Evolutionary conservation across 2,113 vertebrate genomes (phyloP), one percentile per base, ranked within the genome.

Genomic region (Nestor notabilis): DNA sequence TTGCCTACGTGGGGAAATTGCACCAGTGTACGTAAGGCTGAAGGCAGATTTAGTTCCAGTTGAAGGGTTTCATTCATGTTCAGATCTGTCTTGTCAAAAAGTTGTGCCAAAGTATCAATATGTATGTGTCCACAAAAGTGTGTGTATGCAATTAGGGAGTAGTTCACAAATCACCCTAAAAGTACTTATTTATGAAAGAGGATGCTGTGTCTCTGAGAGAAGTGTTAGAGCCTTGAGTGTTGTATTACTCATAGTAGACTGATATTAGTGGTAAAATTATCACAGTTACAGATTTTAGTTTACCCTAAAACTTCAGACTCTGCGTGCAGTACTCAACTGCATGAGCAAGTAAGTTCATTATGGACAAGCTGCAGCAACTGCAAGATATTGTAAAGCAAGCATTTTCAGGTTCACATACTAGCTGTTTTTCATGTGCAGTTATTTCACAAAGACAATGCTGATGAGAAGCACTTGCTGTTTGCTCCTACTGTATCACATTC

Each of bases 401-500:
- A 25, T 93, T 88, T 94, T 81, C 43, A 84, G 46, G 24, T 78
- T 92, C 64, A 63, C 24, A 46, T 44, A 12, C 43, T 66, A 37
- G 66, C 33, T 63, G 35, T 78, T 90, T 92, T 92, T 94, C 82
- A 78, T 39, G 55, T 66, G 64, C 55, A 66, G 41, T 65, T 83
- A 66, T 94, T 96, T 86, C 18, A 3, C 65, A 84, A 77, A 94
- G 79, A 89, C 76, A 71, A 27, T 17, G 20, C 39, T 92, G 88
- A 92, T 81, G 87, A 94, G 87, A 68, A 90, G 71, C 13, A 6
- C 37, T 95, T 80, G 58, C 37, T 81, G 72, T 71, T 90, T 77
- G 21, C 39, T 89, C 24, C 69, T 88, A 70, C 78, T 81, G 90
- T 96, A 86, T 83, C 71, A 70, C 66, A 81, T 81, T 92, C 61